Base-by-base conservation (phyloP, 2,888 invertebrate species). In the Leistus spinibarbis region DNA sequence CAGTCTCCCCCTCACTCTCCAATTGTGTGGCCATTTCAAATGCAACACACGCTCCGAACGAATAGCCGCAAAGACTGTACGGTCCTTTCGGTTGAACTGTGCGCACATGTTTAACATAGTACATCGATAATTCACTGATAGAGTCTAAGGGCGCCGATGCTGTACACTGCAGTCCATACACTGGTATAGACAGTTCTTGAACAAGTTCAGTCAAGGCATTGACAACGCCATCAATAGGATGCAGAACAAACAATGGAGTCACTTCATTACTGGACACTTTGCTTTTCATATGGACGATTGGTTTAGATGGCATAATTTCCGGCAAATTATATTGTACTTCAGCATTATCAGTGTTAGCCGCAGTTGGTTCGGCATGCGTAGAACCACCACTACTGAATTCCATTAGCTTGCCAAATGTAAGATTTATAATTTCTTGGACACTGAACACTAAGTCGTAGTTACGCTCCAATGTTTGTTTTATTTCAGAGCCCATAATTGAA, bases 401-500 rank as follows among this genome's bases (percentile, higher is more conserved):
- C 57, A 89, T 88, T 69, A 97, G 88, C 80, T 91, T 90, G 23
- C 90, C 92, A 82, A 97, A 93, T 0, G 95, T 96, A 63, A 97
- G 87, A 69, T 88, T 90, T 77, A 98, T 90, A 81, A 98, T 96
- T 86, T 98, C 97, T 85, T 95, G 95, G 79, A 97, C 95, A 77
- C 94, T 93, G 77, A 99, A 88, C 20, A 95, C 92, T 76, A 98
- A 87, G 85, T 99, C 98, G 86, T 94, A 97, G 82, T 94, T 95
- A 74, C 97, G 90, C 85, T 98, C 98, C 70, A 98, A 87, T 0
- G 95, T 95, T 86, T 98, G 98, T 85, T 98, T 98, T 82, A 99
- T 97, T 89, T 99, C 99, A 1, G 99, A 97, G 63, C 98, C 98
- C 99, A 99, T 99, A 79, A 99, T 87, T 1, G 98, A 98, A 85